A percentile compares a stretch with the other conserved stretches of the same genome.
These are phyloP conservation scores for Neotoma lepida DNA, from an alignment of 2,113 vertebrate genomes.

Conservation along the genomic window DNA sequence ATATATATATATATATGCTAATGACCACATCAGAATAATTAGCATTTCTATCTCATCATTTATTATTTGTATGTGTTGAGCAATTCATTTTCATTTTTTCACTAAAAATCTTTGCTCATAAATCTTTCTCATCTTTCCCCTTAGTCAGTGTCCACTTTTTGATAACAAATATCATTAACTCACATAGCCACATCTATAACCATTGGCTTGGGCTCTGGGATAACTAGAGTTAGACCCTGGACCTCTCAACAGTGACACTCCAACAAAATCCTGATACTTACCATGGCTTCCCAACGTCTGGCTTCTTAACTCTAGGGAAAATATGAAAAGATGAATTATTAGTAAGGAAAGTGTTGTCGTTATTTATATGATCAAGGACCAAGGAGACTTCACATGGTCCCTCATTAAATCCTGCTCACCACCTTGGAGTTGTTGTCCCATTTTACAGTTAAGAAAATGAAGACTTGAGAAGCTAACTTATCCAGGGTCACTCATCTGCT, in stretches of 20 bases:
- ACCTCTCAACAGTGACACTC: background rate
- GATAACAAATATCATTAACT: background rate
- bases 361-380: background rate
- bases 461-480: background rate
- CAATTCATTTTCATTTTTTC: constrained; percentile 9
- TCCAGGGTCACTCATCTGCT: background rate
- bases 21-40: background rate
- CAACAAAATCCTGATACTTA: constrained; percentile 1
- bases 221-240: background rate
- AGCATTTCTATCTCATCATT: background rate
- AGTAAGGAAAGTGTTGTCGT: background rate
- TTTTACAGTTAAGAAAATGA: background rate
- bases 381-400: background rate
- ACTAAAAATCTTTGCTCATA: constrained; percentile 23
- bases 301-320: constrained; percentile 37
- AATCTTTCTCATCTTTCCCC: background rate
- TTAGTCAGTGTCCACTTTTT: background rate
- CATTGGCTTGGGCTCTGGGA: background rate
- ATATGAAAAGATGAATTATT: constrained; percentile 12
- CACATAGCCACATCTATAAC: background rate
- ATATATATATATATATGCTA: background rate
- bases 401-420: constrained; percentile 8
- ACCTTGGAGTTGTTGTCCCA: background rate
- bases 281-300: constrained; percentile 37
- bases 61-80: background rate